Evolutionary conservation across 2,113 vertebrate genomes (phyloP).

Genomic region (Cheirogaleus medius): DNA sequence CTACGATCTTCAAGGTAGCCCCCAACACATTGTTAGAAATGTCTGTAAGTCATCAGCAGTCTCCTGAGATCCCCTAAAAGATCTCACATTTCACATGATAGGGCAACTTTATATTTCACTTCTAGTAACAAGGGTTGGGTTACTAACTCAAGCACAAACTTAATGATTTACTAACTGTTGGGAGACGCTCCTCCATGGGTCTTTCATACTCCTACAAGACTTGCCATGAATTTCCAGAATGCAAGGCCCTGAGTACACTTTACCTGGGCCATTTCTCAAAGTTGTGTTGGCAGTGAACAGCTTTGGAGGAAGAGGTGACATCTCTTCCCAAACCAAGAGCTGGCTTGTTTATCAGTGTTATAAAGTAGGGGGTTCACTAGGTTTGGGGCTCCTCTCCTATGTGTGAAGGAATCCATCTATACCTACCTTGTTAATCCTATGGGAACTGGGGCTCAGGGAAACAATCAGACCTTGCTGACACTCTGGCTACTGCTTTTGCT

Average conservation of each 20-base stretch:
- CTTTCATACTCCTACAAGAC: not conserved
- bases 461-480: not conserved
- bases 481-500: not conserved
- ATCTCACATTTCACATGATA: not conserved
- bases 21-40: not conserved
- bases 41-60: not conserved
- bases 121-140: not conserved
- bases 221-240: not conserved
- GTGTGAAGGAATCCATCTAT: too few relatives aligned
- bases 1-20: accelerated
- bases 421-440: too few relatives aligned
- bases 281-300: not conserved
- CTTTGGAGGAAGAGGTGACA: accelerated
- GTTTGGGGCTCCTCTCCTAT: not conserved
- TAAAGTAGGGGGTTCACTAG: too few relatives aligned
- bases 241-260: too few relatives aligned
- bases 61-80: not conserved
- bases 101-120: not conserved
- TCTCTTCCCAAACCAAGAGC: not conserved
- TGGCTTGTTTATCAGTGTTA: not conserved
- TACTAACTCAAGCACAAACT: too few relatives aligned
- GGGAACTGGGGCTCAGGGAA: too few relatives aligned
- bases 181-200: too few relatives aligned
- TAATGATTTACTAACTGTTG: not conserved
- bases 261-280: not conserved